Conservation (phyloP, 2,888 invertebrate species). For the Cephus nigrinus region DNA sequence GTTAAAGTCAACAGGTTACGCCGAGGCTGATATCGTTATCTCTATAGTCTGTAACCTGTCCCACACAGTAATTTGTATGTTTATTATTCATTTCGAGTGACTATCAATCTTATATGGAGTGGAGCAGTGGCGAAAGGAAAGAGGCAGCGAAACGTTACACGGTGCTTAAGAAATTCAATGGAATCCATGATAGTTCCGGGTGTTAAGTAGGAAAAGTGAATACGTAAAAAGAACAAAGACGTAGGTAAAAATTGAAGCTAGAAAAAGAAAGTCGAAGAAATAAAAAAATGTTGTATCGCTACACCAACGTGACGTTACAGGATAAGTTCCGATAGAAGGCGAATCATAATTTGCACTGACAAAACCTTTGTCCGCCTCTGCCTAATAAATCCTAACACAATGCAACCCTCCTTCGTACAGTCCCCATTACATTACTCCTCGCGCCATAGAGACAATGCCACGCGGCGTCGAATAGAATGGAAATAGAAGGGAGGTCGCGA, state of each 20-base stretch:
- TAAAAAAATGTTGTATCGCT: background rate
- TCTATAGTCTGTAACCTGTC: background rate
- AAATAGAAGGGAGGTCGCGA: background rate
- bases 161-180: too few relatives aligned
- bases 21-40: background rate
- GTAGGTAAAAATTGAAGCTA: too few relatives aligned
- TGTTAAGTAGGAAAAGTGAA: too few relatives aligned
- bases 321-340: background rate
- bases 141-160: too few relatives aligned
- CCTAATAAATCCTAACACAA: constrained; percentile 10
- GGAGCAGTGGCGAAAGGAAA: too few relatives aligned
- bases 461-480: constrained; percentile 2
- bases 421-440: constrained; percentile 10
- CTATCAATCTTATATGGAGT: too few relatives aligned
- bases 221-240: too few relatives aligned
- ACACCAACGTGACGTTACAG: too few relatives aligned
- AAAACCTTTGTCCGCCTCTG: constrained; percentile 10
- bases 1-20: too few relatives aligned
- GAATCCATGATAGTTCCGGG: too few relatives aligned
- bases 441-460: constrained; percentile 12
- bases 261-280: background rate
- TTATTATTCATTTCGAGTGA: background rate
- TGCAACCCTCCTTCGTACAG: constrained; percentile 5
- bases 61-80: background rate
- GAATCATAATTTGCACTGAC: constrained; percentile 13